Evolutionary conservation across 2,888 invertebrate species (phyloP).

Genomic region (Operophtera brumata): DNA sequence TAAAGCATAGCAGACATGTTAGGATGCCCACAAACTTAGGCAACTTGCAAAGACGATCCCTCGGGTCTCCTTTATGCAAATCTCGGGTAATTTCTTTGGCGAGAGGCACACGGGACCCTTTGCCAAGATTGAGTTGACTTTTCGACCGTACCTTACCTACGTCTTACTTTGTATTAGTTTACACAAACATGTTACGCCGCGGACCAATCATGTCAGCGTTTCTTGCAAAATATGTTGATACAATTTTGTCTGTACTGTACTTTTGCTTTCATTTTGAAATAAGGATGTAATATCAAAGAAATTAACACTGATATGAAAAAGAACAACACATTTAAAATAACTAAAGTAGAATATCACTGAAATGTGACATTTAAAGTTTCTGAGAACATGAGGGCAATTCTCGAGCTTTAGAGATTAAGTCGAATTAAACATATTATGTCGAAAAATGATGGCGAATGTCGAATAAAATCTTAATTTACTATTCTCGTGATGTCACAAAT

Average conservation of each 20-base stretch:
- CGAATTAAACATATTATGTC: too few relatives aligned
- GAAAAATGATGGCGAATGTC: too few relatives aligned
- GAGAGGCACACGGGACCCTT: slow-evolving; percentile 68
- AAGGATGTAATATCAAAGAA: too few relatives aligned
- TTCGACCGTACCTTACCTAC: slow-evolving; percentile 55
- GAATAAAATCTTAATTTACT: too few relatives aligned
- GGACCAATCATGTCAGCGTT: slow-evolving; percentile 35
- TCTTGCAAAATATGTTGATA: slow-evolving; percentile 18
- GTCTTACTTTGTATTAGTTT: slow-evolving; percentile 53
- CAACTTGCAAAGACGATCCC: slow-evolving; percentile 72
- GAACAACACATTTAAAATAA: too few relatives aligned
- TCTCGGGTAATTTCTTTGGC: slow-evolving; percentile 74
- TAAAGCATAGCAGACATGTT: slow-evolving; percentile 53
- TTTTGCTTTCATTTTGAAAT: too few relatives aligned
- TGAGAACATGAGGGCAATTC: too few relatives aligned
- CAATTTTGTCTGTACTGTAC: slow-evolving; percentile 2
- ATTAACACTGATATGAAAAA: too few relatives aligned
- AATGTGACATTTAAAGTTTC: too few relatives aligned
- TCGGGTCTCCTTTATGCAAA: slow-evolving; percentile 75
- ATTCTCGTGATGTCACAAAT: too few relatives aligned
- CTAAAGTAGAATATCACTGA: too few relatives aligned
- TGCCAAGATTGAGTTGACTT: slow-evolving; percentile 69
- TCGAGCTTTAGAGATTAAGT: too few relatives aligned
- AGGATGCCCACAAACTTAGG: slow-evolving; percentile 68
- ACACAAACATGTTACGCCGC: slow-evolving; percentile 38